phyloP scores from a whole-genome alignment of 2,113 vertebrate genomes.

The Proterorhinus semilunaris region DNA sequence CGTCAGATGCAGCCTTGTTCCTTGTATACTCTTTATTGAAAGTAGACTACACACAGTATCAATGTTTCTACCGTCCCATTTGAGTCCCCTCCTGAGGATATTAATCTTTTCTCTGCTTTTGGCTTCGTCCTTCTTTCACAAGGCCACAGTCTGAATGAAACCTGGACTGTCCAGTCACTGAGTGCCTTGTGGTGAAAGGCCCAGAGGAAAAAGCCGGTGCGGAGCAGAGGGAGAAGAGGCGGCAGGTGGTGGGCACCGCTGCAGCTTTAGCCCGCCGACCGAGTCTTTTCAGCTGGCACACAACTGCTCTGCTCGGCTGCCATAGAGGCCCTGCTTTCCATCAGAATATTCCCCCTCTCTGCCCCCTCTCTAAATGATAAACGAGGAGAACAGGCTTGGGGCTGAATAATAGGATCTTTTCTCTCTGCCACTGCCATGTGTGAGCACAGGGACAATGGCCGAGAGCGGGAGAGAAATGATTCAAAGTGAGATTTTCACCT shows the following conservation, averaged over 20 bases:
- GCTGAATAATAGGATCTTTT: constrained; percentile 75
- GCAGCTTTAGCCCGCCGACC: constrained; percentile 57
- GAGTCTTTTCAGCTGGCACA: constrained; percentile 77
- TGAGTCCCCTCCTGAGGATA: constrained; percentile 53
- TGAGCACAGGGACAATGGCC: constrained; percentile 71
- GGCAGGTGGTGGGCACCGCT: constrained; percentile 77
- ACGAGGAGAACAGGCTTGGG: constrained; percentile 75
- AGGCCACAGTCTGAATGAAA: constrained; percentile 62
- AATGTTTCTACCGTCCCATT: constrained; percentile 47
- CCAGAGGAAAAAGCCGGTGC: constrained; percentile 53
- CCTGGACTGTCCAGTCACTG: constrained; percentile 68
- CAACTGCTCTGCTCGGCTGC: constrained; percentile 67
- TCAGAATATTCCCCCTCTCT: constrained; percentile 72
- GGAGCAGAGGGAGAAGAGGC: constrained; percentile 64
- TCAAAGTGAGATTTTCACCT: constrained; percentile 79
- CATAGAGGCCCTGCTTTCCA: constrained; percentile 77
- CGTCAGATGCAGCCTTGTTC: constrained; percentile 51
- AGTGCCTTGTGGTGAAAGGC: constrained; percentile 62
- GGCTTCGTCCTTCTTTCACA: constrained; percentile 41
- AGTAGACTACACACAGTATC: constrained; percentile 55
- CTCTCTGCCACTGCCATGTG: constrained; percentile 73
- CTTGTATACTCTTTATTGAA: constrained; percentile 12
- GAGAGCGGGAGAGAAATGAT: constrained; percentile 74
- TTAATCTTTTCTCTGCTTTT: constrained; percentile 65
- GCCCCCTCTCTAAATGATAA: constrained; percentile 73